phyloP scores from a whole-genome alignment of 2,797 vertebrate species.

The Sebastes glaucus region DNA sequence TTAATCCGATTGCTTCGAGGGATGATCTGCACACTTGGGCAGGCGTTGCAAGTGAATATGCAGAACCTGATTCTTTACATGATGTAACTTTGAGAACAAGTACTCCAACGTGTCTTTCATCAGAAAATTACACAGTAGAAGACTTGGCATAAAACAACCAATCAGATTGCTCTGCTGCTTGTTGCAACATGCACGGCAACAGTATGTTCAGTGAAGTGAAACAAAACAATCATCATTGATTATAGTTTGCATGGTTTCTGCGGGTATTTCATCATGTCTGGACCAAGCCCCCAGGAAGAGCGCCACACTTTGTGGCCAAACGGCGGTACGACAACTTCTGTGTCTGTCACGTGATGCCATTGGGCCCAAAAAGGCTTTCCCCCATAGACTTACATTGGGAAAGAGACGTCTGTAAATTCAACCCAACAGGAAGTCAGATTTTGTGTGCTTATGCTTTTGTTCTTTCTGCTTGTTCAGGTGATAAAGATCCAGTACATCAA shows the following conservation, averaged over 20 bases:
- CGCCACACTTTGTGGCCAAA: no score
- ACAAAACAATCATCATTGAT: neutral
- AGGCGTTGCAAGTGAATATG: neutral
- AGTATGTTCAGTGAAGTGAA: neutral
- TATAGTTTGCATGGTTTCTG: neutral
- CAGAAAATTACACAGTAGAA: neutral
- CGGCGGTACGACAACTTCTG: no score
- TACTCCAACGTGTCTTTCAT: neutral
- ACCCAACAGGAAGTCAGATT: no score
- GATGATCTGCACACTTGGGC: neutral
- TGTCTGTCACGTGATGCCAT: no score
- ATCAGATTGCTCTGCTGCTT: neutral
- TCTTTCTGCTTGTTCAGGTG: constrained; percentile 81
- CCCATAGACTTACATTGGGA: no score
- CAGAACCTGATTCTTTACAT: neutral
- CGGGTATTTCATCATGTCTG: neutral
- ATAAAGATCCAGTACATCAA: constrained; percentile 89
- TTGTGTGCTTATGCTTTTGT: neutral
- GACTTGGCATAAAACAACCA: constrained; percentile 5
- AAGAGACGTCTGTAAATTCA: no score
- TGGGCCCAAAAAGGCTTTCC: no score
- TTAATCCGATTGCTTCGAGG: neutral
- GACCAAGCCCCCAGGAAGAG: no score
- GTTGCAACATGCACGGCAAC: neutral
- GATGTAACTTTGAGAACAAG: neutral